Base-by-base conservation (phyloP, 2,888 invertebrate species). In the Chymomyza amoena region DNA sequence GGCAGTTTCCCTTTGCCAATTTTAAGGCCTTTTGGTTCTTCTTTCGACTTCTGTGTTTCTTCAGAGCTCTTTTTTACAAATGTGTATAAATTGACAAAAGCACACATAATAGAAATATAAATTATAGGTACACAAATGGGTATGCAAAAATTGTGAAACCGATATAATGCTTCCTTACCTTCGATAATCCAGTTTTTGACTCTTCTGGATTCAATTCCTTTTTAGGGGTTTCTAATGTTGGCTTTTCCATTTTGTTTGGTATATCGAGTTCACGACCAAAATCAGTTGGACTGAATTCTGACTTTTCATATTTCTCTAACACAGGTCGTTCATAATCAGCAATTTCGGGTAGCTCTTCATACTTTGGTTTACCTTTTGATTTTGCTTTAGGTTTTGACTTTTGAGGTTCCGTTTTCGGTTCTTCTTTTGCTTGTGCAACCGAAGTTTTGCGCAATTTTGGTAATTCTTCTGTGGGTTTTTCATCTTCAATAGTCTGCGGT, bases 281-380 rank as follows among this genome's bases (percentile, higher is more conserved):
- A 62, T 91, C 91, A 2, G 80, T 93, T 13, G 93, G 93, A 59
- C 92, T 93, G 52, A 93, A 93, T 9, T 93, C 92, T 2, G 92
- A 92, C 75, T 93, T 93, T 90, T 95, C 94, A 82, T 94, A 95
- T 90, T 94, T 94, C 88, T 96, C 95, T 69, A 96, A 93, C 3
- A 94, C 94, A 2, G 96, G 94, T 78, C 96, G 93, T 45, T 96
- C 96, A 87, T 96, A 96, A 90, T 96, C 96, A 10, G 95, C 93
- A 67, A 94, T 92, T 91, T 94, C 94, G 4, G 94, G 94, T 36
- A 94, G 90, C 20, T 94, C 94, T 82, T 94, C 94, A 54, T 93
- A 93, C 91, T 94, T 94, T 0, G 87, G 64, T 57, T 89, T 86
- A 1, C 84, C 32, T 59, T 89, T 89, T 4, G 84, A 68, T 64